A percentile compares a stretch with the other conserved stretches of the same genome.
phyloP scores from a whole-genome alignment of 2,797 vertebrate genomes.

The Diceros bicornis region DNA sequence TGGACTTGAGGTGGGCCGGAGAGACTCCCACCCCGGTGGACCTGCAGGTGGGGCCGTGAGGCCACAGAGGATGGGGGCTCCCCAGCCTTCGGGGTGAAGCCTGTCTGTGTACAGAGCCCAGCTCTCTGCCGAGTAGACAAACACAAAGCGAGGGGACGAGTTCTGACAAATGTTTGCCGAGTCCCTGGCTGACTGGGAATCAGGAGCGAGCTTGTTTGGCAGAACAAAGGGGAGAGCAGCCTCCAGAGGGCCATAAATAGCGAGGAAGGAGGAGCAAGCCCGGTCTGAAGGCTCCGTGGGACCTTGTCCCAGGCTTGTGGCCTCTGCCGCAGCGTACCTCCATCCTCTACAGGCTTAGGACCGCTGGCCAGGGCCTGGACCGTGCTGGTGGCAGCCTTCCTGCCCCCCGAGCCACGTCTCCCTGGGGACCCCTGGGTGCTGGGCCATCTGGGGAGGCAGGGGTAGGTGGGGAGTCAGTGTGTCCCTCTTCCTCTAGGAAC shows the following conservation, averaged over 20 bases:
- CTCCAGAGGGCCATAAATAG: constrained; percentile 67
- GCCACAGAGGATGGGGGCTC: neutral
- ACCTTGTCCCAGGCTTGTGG: neutral
- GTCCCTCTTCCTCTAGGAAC: constrained; percentile 35
- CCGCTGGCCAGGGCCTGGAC: neutral
- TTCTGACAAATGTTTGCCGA: constrained; percentile 86
- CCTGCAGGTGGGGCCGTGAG: neutral
- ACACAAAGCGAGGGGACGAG: constrained; percentile 70
- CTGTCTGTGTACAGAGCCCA: constrained; percentile 85
- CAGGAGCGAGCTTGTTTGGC: constrained; percentile 83
- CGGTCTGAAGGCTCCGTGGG: neutral
- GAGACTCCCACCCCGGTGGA: neutral
- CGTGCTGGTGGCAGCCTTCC: neutral
- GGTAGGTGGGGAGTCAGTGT: neutral
- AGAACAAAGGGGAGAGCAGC: constrained; percentile 82
- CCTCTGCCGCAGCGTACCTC: neutral
- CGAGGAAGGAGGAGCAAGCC: constrained; percentile 39
- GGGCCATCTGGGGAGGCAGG: neutral
- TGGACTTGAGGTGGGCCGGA: neutral
- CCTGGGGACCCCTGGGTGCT: neutral
- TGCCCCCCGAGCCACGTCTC: neutral
- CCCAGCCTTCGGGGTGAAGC: constrained; percentile 76
- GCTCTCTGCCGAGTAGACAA: constrained; percentile 70
- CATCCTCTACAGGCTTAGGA: neutral
- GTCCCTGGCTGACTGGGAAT: constrained; percentile 74